Base-by-base conservation (phyloP, 1,140 invertebrate species). In the Halictus rubicundus region DNA sequence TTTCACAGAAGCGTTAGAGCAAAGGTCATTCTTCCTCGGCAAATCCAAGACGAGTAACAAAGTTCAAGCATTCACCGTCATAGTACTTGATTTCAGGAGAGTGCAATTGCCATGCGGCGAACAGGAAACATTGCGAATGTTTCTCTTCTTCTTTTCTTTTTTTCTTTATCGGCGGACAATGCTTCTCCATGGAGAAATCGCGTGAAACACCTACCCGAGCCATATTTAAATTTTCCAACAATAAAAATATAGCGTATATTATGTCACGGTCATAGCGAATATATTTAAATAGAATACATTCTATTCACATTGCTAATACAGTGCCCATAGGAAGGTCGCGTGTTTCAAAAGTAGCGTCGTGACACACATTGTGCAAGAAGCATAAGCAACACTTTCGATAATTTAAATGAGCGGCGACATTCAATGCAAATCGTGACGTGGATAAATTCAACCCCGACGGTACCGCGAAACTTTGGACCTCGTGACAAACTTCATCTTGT, bases 1-100 rank as follows among this genome's bases (percentile, higher is more conserved):
- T 87, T 87, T 87, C 85, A 87, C 86, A 84, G 80, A 84, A 84
- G 79, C 82, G 74, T 82, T 72, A 75, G 82, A 78, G 82, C 78
- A 87, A 87, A 87, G 86, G 86, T 87, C 85, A 72, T 83, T 86
- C 85, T 81, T 86, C 84, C 78, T 61, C 78, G 75, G 82, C 68
- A 87, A 81, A 84, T 75, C 63, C 64, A 61, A 79, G 76, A 79
- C 68, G 86, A 79, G 77, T 76, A 89, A 89, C 88, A 89, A 89
- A 89, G 89, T 89, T 89, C 89, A 89, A 77, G 81, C 89, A 85
- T 89, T 88, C 88, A 89, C 86, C 87, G 76, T 86, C 87, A 80
- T 83, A 83, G 39, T 68, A 79, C 71, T 46, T 77, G 64, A 86
- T 77, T 70, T 37, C 69, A 37, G 25, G 52, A 71, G 57, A 82